A percentile compares a stretch with the other conserved stretches of the same genome.
These are phyloP conservation scores for Cephus runcator DNA, from an alignment of 2,888 invertebrate species.

Conservation along the genomic window DNA sequence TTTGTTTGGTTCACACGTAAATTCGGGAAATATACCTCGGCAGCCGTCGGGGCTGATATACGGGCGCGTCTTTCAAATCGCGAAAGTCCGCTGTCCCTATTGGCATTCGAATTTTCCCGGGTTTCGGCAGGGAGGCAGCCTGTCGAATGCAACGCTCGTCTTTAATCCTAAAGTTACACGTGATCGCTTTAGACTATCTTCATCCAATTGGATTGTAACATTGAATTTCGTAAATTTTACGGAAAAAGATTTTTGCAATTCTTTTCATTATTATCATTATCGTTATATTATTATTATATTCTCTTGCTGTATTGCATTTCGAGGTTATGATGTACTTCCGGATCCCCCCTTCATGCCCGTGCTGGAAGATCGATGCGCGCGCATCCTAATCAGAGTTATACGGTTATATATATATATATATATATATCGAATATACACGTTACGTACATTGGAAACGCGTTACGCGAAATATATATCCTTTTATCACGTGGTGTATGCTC, in stretches of 20 bases:
- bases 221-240: no score
- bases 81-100: neutral
- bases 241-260: no score
- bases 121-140: neutral
- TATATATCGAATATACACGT: neutral
- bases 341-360: fast-evolving
- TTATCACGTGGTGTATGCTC: neutral
- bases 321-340: neutral
- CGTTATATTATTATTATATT: neutral
- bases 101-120: neutral
- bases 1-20: neutral
- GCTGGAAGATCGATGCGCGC: neutral
- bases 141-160: no score
- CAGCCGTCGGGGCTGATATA: neutral
- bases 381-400: neutral
- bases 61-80: neutral
- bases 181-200: no score
- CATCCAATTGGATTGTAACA: no score
- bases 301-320: neutral
- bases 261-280: no score
- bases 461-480: neutral
- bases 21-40: neutral
- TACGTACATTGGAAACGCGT: neutral
- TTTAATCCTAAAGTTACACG: no score
- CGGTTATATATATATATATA: no score